These are phyloP conservation scores for Arizona elegans DNA, from an alignment of 2,113 vertebrate species.

Conservation along the genomic window DNA sequence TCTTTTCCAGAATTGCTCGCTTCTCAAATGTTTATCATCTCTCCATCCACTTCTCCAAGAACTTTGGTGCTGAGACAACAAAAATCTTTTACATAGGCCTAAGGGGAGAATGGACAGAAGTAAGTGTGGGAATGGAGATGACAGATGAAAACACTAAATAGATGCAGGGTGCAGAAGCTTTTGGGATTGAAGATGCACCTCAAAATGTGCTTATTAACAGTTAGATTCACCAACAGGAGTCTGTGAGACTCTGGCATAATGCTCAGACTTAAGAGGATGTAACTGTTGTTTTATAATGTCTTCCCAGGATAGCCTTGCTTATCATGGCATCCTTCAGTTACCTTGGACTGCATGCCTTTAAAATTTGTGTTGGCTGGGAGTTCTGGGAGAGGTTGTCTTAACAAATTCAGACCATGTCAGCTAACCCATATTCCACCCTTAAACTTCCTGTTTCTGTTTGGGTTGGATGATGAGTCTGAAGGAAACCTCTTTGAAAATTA, in stretches of 20 bases:
- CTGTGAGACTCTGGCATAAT: not conserved
- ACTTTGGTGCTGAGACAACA: conserved; percentile 88
- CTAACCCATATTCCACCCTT: not conserved
- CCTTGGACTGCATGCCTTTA: not conserved
- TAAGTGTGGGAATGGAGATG: conserved; percentile 55
- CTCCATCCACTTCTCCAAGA: conserved; percentile 93
- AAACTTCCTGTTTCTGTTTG: not conserved
- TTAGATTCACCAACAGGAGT: not conserved
- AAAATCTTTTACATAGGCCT: conserved; percentile 93
- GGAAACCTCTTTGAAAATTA: not conserved
- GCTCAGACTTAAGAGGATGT: not conserved
- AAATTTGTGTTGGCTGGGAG: not conserved
- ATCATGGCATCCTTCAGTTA: not conserved
- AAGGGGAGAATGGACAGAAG: conserved; percentile 91
- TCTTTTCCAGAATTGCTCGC: conserved; percentile 82
- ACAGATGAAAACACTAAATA: not conserved
- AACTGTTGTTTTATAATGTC: not conserved
- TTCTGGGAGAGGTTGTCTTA: not conserved
- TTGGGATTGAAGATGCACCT: not conserved
- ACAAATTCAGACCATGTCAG: not conserved
- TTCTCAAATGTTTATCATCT: conserved; percentile 91
- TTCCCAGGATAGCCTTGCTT: not conserved
- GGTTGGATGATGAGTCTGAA: not conserved
- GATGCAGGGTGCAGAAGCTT: not conserved
- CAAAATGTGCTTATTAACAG: not conserved